Evolutionary conservation across 2,888 invertebrate species (phyloP), one percentile per base, ranked within the genome.

Genomic region (Thyatira batis): DNA sequence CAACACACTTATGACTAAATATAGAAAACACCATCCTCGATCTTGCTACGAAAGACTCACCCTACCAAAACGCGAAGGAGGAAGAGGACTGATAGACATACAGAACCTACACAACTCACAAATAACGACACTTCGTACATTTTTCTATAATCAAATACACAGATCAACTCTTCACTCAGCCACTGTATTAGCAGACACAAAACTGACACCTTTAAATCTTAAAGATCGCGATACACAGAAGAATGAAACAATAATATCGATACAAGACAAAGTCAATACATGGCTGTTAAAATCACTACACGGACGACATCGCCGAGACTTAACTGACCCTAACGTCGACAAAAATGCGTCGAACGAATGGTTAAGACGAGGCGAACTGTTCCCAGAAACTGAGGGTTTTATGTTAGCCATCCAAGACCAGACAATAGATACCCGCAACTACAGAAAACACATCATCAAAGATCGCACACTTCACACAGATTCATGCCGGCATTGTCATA

Each of bases 301-400:
- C 9, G 23, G 13, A 20, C 21, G 30, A 5, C 30, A 30, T 20
- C 51, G 13, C 11, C 20, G 27, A 17, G 45, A 44, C 17, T 43
- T 43, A 10, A 43, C 6, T 25, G 20, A 52, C 17, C 49, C 53
- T 2, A 25, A 55, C 27, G 46, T 53, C 49, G 60, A 60, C 52
- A 55, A 48, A 44, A 30, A 45, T 21, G 61, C 57, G 39, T 61
- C 58, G 43, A 58, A 61, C 53, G 52, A 52, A 20, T 58, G 57
- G 57, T 49, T 60, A 10, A 49, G 50, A 10, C 50, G 30, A 8
- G 54, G 54, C 3, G 53, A 55, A 10, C 49, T 57, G 3, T 61
- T 58, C 23, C 61, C 57, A 1, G 58, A 61, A 49, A 57, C 58
- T 6, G 53, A 58, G 33, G 58, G 54, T 2, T 57, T 60, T 20